phyloP scores from a whole-genome alignment of 1,140 invertebrate species.

The Elymnias hypermnestra region DNA sequence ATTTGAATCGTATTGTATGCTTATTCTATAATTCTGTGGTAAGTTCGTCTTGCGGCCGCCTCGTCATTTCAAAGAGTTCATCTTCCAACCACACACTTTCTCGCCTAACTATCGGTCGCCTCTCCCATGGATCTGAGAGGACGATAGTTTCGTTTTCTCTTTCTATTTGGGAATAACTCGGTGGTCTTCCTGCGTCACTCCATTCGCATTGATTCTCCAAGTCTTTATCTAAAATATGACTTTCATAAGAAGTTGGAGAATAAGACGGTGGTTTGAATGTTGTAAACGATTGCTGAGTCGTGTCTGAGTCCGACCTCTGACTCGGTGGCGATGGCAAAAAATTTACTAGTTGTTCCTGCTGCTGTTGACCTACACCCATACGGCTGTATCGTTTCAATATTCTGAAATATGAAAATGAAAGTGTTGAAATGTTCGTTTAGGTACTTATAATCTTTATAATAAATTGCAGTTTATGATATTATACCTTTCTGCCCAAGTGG shows the following conservation, averaged over 20 bases:
- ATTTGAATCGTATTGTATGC: conserved; percentile 1
- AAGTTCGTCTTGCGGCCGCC: conserved; percentile 86
- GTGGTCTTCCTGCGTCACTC: conserved; percentile 70
- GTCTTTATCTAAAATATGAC: conserved; percentile 59
- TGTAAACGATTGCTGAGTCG: conserved; percentile 70
- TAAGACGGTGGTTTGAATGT: conserved; percentile 78
- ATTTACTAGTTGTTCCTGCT: conserved; percentile 78
- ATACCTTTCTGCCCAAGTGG: conserved; percentile 83
- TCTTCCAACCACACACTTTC: conserved; percentile 81
- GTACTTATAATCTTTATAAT: too few relatives aligned
- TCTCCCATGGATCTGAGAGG: conserved; percentile 76
- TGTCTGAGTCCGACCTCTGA: conserved; percentile 54
- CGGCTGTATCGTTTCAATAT: conserved; percentile 83
- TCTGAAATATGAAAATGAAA: conserved; percentile 35
- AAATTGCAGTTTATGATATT: too few relatives aligned
- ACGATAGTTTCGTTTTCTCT: conserved; percentile 55
- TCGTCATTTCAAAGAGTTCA: conserved; percentile 84
- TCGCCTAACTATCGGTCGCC: conserved; percentile 59
- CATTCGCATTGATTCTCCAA: conserved; percentile 63
- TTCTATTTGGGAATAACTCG: conserved; percentile 71
- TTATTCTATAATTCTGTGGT: conserved; percentile 81
- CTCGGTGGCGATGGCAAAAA: conserved; percentile 79
- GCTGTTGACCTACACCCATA: conserved; percentile 72
- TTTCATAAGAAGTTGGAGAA: conserved; percentile 62
- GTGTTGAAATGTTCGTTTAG: too few relatives aligned